Evolutionary conservation across 2,113 vertebrate species (phyloP), one percentile per base, ranked within the genome.

Genomic region (Myrmophylax atrothorax): DNA sequence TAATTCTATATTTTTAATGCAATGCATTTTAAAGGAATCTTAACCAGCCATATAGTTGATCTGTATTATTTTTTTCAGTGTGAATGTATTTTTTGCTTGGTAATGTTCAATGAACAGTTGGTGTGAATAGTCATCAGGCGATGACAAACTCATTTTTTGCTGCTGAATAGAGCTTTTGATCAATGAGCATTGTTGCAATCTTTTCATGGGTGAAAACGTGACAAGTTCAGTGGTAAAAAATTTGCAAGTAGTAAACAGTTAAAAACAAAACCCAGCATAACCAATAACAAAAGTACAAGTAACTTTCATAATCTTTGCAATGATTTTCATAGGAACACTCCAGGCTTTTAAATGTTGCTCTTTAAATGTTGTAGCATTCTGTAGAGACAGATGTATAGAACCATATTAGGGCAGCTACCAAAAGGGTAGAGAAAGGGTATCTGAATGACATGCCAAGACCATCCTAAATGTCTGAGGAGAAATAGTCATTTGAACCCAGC

Each of bases 21-120:
- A 35, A 18, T 37, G 9, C 18, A 44, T 73, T 92, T 88, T 85
- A 66, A 92, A 84, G 9, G 7, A 68, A 12, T 55, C 29, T 59
- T 85, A 64, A 75, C 62, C 19, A 64, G 11, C 14, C 12, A 3
- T 73, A 18, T 22, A 64, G 2, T 74, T 75, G 5, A 52, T 52
- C 12, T 14, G 2, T 58, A 8, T 40, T 70, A 6, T 42, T 49
- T 42, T 50, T 76, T 49, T n/a, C 20, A 31, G 4, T 50, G 5
- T 72, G 18, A 56, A 5, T 0, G 0, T 52, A 25, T n/a, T 63
- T 69, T 40, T 89, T 91, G 5, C 14, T 33, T 70, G 40, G 38
- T 77, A 35, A 35, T 62, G 5, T 80, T 47, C 14, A 47, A 28
- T 20, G 29, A 77, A 18, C 10, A 52, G 24, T 44, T 91, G n/a